Evolutionary conservation across 2,888 invertebrate species (phyloP), one percentile per base, ranked within the genome.

Genomic region (Eilema sororculum): DNA sequence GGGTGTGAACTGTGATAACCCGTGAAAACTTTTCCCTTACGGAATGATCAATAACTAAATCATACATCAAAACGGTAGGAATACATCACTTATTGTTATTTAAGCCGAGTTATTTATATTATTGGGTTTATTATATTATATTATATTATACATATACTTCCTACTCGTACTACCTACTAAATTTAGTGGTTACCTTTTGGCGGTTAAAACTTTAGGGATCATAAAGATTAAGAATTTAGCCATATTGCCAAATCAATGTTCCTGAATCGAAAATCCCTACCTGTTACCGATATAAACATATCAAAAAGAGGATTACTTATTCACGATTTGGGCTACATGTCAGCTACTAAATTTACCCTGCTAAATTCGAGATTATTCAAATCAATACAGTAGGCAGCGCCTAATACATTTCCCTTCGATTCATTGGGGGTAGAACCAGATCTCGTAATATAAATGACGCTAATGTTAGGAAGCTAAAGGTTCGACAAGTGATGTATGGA

Each of bases 391-490:
- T 64, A 74, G 69, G 74, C 68, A 74, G 68, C 46, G 56, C 33
- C 58, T 72, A 69, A 75, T 72, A 65, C 66, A 69, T 65, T 71
- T 78, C 67, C 69, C 61, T 68, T 65, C 69, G 66, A 52, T 33
- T 81, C 74, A 80, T 73, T 80, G 73, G 64, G 67, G 68, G 61
- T 63, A 71, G 64, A 72, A 66, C 67, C 72, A 75, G 56, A 77
- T 72, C 74, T 79, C 78, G 67, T 76, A 75, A 80, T 82, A 86
- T 75, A 84, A 86, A 86, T 84, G 79, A 80, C 76, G 72, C 74
- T 77, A 77, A 84, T 85, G 82, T 79, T 82, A 76, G 68, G 79
- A 74, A 76, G 76, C 78, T 78, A 78, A 81, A 72, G 75, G 73
- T 82, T 82, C 72, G 67, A 64, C 73, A 71, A 76, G 72, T 78